Evolutionary conservation across 2,888 invertebrate species (phyloP), one percentile per base, ranked within the genome.

Genomic region (Cephus sareptanus): DNA sequence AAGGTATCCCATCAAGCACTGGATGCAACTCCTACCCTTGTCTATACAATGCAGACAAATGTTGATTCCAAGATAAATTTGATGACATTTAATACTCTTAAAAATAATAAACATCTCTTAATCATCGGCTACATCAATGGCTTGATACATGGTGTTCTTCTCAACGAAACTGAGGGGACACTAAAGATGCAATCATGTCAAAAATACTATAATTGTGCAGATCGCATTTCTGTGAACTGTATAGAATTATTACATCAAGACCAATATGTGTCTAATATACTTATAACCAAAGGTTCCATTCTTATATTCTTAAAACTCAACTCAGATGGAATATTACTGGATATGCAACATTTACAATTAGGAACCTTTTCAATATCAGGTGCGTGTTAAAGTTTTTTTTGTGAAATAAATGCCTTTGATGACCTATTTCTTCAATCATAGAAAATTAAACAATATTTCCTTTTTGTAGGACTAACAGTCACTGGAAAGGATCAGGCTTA

Each of bases 321-420:
- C 40, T 69, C n/a, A 23, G 71, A 78, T 13, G 89, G 89, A 1
- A 79, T 76, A 11, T 78, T 89, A 31, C 40, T 82, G 11, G 79
- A 40, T 78, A 85, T 76, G 30, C 81, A 85, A 73, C 81, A 82
- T 33, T 76, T 86, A 15, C 83, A 84, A 76, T 68, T 86, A 15
- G 81, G 83, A 80, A 89, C 86, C 70, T 88, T 87, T 77, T 85
- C 82, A 40, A 87, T 91, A 78, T 87, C 91, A 79, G 91, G 91
- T 90, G 84, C 79, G 69, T 56, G 9, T 23, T 56, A 56, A 9
- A 56, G 23, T 56, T 56, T 56, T 23, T 23, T 56, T 23, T 56
- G 23, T 56, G 23, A 23, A 56, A 56, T 9, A 23, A 56, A 6
- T 23, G 15, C 15, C 1, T 56, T 56, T 56, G 6, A 56, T 6